Percentiles rank a stretch among this genome's conserved stretches.
Evolutionary conservation across 2,113 vertebrate species (phyloP).

Genomic region (Calidris pygmaea): DNA sequence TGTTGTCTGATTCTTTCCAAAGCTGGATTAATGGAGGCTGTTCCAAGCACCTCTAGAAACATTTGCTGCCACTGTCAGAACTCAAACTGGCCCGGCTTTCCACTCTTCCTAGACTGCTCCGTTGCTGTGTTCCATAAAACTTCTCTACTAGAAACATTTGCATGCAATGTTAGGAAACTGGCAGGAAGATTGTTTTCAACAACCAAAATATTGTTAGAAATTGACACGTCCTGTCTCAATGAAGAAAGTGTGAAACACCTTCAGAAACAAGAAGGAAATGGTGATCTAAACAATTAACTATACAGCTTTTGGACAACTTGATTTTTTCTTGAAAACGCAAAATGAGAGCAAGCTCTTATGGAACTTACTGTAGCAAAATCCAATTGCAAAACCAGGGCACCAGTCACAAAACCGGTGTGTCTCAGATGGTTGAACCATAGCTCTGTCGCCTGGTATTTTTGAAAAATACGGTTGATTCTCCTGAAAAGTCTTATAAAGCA

Average conservation of each 20-base stretch:
- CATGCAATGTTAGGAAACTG: background rate
- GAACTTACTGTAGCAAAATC: background rate
- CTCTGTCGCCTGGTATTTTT: background rate
- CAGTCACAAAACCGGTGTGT: background rate
- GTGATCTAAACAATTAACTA: background rate
- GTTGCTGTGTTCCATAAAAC: background rate
- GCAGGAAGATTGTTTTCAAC: background rate
- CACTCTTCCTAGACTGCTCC: background rate
- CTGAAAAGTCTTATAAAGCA: background rate
- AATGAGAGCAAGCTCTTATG: background rate
- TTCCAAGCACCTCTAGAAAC: background rate
- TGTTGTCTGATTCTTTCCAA: background rate
- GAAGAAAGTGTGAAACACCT: background rate
- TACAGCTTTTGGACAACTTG: background rate
- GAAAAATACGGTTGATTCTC: background rate
- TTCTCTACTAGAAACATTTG: background rate
- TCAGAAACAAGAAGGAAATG: background rate
- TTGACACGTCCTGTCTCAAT: rapidly evolving
- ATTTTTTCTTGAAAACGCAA: background rate
- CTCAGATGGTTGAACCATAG: background rate
- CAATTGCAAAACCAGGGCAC: background rate
- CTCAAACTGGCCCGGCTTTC: background rate
- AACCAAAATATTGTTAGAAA: background rate
- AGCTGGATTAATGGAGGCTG: background rate
- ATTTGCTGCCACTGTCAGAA: background rate